A percentile compares a stretch with the other conserved stretches of the same genome.
Conservation (phyloP, 2,113 vertebrate genomes). For the Ellobius talpinus region DNA sequence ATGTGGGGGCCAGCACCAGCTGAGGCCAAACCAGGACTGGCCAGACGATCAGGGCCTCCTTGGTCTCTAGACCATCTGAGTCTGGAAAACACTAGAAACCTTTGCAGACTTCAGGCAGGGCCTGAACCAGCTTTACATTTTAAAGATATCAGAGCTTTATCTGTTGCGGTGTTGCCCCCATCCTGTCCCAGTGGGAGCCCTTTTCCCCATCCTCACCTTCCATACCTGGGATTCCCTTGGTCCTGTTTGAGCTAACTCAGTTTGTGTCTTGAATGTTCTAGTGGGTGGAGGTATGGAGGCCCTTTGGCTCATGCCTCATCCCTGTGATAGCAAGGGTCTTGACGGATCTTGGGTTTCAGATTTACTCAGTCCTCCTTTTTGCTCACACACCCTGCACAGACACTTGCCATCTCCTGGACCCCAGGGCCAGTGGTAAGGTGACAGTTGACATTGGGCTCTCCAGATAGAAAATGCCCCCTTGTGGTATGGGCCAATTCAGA, state of each 20-base stretch:
- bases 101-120: not conserved
- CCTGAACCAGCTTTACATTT: not conserved
- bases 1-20: not conserved
- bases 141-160: not conserved
- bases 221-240: not conserved
- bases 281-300: not conserved
- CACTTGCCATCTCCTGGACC: not conserved
- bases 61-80: not conserved
- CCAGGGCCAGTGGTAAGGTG: not conserved
- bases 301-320: fast-evolving
- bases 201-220: not conserved
- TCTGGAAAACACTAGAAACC: not conserved
- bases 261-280: not conserved
- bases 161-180: not conserved
- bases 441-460: not conserved
- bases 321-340: no score
- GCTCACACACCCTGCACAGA: not conserved
- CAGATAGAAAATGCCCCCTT: not conserved
- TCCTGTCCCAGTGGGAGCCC: not conserved
- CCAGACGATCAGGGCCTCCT: not conserved
- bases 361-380: not conserved
- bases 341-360: not conserved
- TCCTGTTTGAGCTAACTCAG: not conserved
- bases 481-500: not conserved
- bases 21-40: not conserved